phyloP scores from a whole-genome alignment of 2,888 invertebrate genomes.

The Rhingia rostrata region DNA sequence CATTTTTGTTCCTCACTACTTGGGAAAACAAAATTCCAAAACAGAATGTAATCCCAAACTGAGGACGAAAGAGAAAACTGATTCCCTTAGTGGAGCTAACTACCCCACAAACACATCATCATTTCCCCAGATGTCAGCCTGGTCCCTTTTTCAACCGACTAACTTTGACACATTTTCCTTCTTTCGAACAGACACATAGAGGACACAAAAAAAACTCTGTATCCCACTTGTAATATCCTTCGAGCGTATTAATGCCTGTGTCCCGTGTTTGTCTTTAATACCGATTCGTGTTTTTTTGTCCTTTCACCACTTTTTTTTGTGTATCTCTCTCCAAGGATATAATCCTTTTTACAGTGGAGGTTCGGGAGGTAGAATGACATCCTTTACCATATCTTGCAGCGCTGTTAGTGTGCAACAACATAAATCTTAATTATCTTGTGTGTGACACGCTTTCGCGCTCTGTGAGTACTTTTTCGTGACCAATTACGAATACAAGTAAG shows the following conservation, averaged over 20 bases:
- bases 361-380: not conserved
- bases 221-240: slow-evolving; percentile 58
- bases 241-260: slow-evolving; percentile 63
- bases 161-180: slow-evolving; percentile 17
- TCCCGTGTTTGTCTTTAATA: slow-evolving; percentile 66
- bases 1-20: slow-evolving; percentile 26
- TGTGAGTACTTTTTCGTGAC: slow-evolving; percentile 53
- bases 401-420: slow-evolving; percentile 11
- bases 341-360: slow-evolving; percentile 39
- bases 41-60: slow-evolving; percentile 23
- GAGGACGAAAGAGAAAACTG: slow-evolving; percentile 25
- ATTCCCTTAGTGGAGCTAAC: slow-evolving; percentile 8
- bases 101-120: not conserved
- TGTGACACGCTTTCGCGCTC: slow-evolving; percentile 34
- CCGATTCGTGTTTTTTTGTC: slow-evolving; percentile 48
- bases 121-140: not conserved
- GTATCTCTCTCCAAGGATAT: slow-evolving; percentile 39
- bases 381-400: not conserved
- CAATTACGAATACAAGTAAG: slow-evolving; percentile 28
- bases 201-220: slow-evolving; percentile 11
- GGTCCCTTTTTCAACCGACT: not conserved
- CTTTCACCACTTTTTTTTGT: not conserved
- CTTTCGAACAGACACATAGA: slow-evolving; percentile 9
- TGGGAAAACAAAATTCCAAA: slow-evolving; percentile 18
- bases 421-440: slow-evolving; percentile 58